Evolutionary conservation across 2,888 invertebrate species (phyloP).

Genomic region (Andrena marginata): DNA sequence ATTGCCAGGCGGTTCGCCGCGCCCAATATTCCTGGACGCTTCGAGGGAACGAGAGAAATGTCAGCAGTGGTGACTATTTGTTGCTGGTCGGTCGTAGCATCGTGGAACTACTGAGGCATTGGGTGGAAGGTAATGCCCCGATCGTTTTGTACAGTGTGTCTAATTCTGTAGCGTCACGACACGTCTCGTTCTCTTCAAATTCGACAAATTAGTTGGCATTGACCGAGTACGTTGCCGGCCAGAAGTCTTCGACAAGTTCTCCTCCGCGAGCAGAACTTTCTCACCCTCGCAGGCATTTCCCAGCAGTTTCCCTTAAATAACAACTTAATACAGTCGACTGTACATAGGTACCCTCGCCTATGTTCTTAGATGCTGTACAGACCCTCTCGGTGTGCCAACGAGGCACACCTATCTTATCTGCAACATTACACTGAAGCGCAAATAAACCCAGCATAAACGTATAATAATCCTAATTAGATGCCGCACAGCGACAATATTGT

Average conservation of each 20-base stretch:
- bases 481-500: too few relatives aligned
- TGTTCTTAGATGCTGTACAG: neutral
- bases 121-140: constrained; percentile 4
- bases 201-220: constrained; percentile 54
- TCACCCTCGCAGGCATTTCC: neutral
- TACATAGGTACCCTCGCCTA: neutral
- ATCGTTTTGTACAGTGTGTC: constrained; percentile 39
- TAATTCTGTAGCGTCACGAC: constrained; percentile 42
- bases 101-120: neutral
- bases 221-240: constrained; percentile 42
- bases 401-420: neutral
- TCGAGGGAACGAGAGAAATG: neutral
- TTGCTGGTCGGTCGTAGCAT: neutral
- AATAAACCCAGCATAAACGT: neutral
- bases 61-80: neutral
- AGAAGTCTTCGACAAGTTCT: constrained; percentile 19
- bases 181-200: constrained; percentile 53
- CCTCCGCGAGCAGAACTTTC: neutral
- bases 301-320: neutral
- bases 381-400: neutral
- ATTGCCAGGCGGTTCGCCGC: neutral
- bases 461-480: too few relatives aligned
- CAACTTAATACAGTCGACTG: neutral
- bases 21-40: neutral
- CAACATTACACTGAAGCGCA: neutral